These are phyloP conservation scores for Anthoscopus minutus DNA, from an alignment of 2,113 vertebrate genomes.

Conservation along the genomic window DNA sequence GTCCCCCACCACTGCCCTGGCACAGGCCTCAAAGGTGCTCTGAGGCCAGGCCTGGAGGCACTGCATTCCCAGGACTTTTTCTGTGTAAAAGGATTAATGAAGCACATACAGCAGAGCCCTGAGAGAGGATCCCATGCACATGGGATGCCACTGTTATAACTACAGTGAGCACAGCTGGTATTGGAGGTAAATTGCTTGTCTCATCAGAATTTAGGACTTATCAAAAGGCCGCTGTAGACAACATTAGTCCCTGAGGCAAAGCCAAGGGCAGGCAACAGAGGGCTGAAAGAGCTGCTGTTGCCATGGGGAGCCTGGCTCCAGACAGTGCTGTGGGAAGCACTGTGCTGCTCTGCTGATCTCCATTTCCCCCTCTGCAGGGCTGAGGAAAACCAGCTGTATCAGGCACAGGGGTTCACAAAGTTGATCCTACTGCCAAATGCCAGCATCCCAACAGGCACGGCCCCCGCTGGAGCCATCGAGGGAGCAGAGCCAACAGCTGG, in stretches of 20 bases:
- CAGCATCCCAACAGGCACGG: not conserved
- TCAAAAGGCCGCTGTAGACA: not conserved
- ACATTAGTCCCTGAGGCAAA: not conserved
- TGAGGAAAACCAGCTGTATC: not conserved
- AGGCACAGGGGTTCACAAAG: not conserved
- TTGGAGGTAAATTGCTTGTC: not conserved
- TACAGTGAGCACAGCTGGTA: not conserved
- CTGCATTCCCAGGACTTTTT: not conserved
- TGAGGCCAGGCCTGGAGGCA: not conserved
- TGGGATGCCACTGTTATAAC: not conserved
- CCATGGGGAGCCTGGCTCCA: not conserved
- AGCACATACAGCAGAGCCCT: not conserved
- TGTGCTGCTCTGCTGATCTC: not conserved
- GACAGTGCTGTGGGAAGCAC: not conserved
- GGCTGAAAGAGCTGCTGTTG: not conserved
- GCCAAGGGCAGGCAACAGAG: not conserved
- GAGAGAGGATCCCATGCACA: not conserved
- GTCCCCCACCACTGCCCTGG: not conserved
- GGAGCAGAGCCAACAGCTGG: not conserved
- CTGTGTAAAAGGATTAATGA: not conserved
- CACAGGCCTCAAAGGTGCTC: accelerated
- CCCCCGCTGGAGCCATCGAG: not conserved
- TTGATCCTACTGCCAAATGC: not conserved
- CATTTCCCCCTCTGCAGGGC: not conserved
- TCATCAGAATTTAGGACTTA: not conserved